Evolutionary conservation across 2,113 vertebrate genomes (phyloP).

Genomic region (Hypanus sabinus): DNA sequence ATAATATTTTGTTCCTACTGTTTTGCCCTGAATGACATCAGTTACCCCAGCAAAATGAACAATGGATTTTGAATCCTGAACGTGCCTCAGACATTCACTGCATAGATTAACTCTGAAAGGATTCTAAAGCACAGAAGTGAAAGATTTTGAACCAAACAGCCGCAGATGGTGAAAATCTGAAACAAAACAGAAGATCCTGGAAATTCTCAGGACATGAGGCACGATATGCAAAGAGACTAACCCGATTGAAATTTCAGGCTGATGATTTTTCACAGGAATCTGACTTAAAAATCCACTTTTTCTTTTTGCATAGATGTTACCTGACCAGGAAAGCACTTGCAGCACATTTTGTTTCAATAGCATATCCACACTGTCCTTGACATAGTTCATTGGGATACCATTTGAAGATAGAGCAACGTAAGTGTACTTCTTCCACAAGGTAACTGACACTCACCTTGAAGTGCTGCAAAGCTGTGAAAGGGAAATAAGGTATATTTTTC

Average conservation of each 20-base stretch:
- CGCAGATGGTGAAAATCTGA: no score
- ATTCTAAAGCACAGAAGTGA: background rate
- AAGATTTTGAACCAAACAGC: background rate
- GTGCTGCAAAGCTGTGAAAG: constrained; percentile 69
- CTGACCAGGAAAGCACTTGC: no score
- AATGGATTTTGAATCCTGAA: background rate
- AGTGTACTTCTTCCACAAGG: background rate
- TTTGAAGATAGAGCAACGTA: background rate
- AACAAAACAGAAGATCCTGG: no score
- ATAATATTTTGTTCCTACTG: background rate
- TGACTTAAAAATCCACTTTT: no score
- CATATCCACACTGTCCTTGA: background rate
- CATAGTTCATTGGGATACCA: background rate
- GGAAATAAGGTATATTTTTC: constrained; percentile 74
- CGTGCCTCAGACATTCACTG: background rate
- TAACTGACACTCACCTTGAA: constrained; percentile 68
- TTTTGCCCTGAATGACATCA: background rate
- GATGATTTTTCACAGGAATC: no score
- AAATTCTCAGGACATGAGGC: no score
- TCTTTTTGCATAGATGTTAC: no score
- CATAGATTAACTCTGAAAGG: background rate
- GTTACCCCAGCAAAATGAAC: background rate
- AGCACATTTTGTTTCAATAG: background rate
- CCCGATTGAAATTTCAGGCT: no score
- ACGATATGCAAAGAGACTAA: no score